Percentiles rank a stretch among this genome's conserved stretches.
Evolutionary conservation across 2,797 vertebrate genomes (phyloP).

Genomic region (Tangara arthus): DNA sequence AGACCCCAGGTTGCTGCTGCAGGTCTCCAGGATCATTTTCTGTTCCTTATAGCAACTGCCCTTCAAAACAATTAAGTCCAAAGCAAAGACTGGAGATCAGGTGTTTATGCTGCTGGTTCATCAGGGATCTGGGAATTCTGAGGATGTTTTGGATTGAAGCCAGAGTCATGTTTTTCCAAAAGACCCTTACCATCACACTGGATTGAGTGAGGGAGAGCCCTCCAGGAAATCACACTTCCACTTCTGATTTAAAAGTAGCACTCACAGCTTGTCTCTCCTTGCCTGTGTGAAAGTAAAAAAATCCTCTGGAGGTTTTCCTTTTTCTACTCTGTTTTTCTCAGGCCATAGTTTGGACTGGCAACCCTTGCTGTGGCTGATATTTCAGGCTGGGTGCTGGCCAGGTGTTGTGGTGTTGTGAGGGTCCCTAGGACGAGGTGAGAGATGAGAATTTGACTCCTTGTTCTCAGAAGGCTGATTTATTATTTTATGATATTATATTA

Average conservation of each 20-base stretch:
- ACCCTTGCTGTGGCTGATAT: background rate
- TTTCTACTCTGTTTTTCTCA: background rate
- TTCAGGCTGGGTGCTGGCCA: background rate
- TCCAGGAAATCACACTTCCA: background rate
- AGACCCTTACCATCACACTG: background rate
- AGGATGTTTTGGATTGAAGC: background rate
- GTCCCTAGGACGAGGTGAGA: no score
- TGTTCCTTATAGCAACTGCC: background rate
- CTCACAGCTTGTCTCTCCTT: background rate
- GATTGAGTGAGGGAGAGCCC: background rate
- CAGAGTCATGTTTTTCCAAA: background rate
- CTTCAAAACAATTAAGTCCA: background rate
- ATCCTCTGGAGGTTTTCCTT: background rate
- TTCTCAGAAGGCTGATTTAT: no score
- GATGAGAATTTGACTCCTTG: no score
- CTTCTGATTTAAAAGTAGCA: background rate
- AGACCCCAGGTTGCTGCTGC: fast-evolving
- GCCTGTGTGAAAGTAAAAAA: background rate
- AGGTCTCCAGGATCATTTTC: background rate
- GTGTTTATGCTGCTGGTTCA: background rate
- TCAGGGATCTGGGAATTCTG: background rate
- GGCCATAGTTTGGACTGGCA: background rate
- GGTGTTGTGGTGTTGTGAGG: no score
- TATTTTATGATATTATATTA: no score
- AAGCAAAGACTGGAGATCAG: background rate